These are phyloP conservation scores for Macquaria australasica DNA, from an alignment of 2,113 vertebrate genomes.

Conservation along the genomic window DNA sequence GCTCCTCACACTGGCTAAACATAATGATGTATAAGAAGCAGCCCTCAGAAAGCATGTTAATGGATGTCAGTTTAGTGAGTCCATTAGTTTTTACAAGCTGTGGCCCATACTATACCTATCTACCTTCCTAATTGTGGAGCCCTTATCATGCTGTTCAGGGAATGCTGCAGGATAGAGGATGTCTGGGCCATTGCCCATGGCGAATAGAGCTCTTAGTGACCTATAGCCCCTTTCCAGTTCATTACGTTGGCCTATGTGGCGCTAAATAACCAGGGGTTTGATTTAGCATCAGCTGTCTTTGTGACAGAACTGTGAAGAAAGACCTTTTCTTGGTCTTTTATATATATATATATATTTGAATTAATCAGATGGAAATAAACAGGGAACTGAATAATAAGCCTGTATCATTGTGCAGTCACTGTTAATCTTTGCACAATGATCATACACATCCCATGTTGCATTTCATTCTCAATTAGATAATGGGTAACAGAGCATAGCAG, in stretches of 20 bases:
- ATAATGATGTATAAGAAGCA: not conserved
- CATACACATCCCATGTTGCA: not conserved
- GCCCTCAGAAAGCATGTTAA: conserved; percentile 12
- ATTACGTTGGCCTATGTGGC: conserved; percentile 62
- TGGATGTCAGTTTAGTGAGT: conserved; percentile 40
- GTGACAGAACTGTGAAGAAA: not conserved
- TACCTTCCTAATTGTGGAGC: conserved; percentile 59
- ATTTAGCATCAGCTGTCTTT: conserved; percentile 21
- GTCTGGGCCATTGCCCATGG: conserved; percentile 64
- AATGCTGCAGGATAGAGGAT: conserved; percentile 60
- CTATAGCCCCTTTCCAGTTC: conserved; percentile 62
- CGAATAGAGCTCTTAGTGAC: conserved; percentile 63
- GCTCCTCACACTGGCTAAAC: not conserved
- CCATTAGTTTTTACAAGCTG: conserved; percentile 66
- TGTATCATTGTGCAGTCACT: not conserved
- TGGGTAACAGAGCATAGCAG: conserved; percentile 21
- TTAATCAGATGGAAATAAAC: not conserved
- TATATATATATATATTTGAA: not conserved
- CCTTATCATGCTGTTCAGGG: conserved; percentile 58
- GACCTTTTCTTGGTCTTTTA: not conserved
- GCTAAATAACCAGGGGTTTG: conserved; percentile 24
- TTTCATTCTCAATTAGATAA: conserved; percentile 45
- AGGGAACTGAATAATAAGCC: not conserved
- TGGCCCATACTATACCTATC: conserved; percentile 45
- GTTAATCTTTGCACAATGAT: conserved; percentile 16